Evolutionary conservation across 2,888 invertebrate genomes (phyloP).

Genomic region (Leptinotarsa rubiginosa): DNA sequence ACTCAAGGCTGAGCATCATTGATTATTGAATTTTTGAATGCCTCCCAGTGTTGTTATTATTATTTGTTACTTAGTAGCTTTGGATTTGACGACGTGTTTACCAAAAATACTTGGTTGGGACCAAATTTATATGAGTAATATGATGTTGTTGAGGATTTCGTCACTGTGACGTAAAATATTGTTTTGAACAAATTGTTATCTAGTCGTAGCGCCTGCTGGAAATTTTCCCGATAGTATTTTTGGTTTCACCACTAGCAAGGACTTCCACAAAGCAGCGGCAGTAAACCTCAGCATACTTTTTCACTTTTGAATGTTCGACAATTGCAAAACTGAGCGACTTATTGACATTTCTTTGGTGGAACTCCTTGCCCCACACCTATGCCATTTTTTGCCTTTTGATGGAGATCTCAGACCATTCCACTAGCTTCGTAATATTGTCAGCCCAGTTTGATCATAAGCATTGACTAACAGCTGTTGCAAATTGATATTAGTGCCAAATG

Average conservation of each 20-base stretch:
- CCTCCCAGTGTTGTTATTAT: conserved; percentile 29
- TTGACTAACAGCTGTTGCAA: conserved; percentile 43
- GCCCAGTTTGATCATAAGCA: conserved; percentile 52
- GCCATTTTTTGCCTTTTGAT: conserved; percentile 45
- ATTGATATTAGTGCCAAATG: conserved; percentile 56
- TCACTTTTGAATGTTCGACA: background rate
- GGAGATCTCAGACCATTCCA: conserved; percentile 62
- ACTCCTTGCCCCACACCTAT: conserved; percentile 24
- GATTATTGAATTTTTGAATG: background rate
- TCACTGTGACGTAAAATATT: conserved; percentile 27
- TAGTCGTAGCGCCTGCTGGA: conserved; percentile 43
- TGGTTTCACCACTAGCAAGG: conserved; percentile 36
- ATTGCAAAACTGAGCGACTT: background rate
- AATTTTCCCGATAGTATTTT: conserved; percentile 42
- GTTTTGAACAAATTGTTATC: conserved; percentile 38
- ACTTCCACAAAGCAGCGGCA: conserved; percentile 13
- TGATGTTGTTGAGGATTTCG: conserved; percentile 22
- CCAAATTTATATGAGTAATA: conserved; percentile 35
- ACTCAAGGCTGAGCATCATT: conserved; percentile 39
- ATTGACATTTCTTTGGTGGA: background rate
- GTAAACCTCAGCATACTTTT: background rate
- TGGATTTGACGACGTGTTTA: conserved; percentile 32
- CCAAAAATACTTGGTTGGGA: conserved; percentile 44
- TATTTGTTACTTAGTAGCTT: conserved; percentile 34
- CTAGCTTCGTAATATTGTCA: conserved; percentile 52